phyloP scores from a whole-genome alignment of 1,140 invertebrate species.

The Gonioctena quinquepunctata region DNA sequence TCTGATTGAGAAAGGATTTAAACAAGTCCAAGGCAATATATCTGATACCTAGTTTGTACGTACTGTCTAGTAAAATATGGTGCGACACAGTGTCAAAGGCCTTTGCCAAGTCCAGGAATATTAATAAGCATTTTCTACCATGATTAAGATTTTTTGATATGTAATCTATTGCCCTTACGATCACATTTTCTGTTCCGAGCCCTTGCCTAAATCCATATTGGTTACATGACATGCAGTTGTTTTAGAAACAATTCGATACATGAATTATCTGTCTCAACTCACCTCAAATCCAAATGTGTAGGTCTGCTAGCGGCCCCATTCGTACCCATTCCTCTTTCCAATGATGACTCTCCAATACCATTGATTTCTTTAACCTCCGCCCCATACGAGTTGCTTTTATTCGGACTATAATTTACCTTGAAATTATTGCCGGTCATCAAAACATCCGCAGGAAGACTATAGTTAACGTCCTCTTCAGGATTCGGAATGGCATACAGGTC shows the following conservation, averaged over 20 bases:
- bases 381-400: conserved; percentile 27
- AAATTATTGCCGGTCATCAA: conserved; percentile 25
- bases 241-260: not conserved
- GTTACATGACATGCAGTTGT: too few species aligned
- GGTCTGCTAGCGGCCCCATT: conserved; percentile 35
- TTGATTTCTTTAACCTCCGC: conserved; percentile 14
- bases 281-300: conserved; percentile 51
- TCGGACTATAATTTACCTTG: conserved; percentile 32
- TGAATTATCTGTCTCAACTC: conserved; percentile 13
- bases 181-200: not conserved
- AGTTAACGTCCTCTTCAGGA: conserved; percentile 49
- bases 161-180: too few species aligned
- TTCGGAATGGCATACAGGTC: conserved; percentile 42
- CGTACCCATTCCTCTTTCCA: conserved; percentile 21
- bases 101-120: too few species aligned
- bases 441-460: conserved; percentile 51
- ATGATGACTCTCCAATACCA: conserved; percentile 18
- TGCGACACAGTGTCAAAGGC: too few species aligned
- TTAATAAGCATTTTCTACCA: too few species aligned
- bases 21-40: too few species aligned
- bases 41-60: too few species aligned
- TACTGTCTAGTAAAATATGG: too few species aligned
- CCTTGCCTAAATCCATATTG: too few species aligned
- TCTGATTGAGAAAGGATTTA: too few species aligned
- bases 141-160: too few species aligned